Evolutionary conservation across 2,113 vertebrate genomes (phyloP).

Genomic region (Desmodus rotundus): DNA sequence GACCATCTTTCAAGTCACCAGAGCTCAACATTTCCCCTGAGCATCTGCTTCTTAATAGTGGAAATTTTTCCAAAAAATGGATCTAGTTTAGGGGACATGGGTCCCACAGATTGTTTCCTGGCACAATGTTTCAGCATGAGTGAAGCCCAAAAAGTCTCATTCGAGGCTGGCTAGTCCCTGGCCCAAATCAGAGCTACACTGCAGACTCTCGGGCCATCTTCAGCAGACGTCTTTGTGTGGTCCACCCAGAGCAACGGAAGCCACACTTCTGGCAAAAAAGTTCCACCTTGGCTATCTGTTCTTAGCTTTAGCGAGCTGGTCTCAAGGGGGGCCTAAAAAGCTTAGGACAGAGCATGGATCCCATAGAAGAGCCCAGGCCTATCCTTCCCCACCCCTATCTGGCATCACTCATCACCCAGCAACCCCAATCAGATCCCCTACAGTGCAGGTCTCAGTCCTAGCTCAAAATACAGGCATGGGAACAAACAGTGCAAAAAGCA

Average conservation of each 20-base stretch:
- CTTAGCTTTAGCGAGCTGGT: not conserved
- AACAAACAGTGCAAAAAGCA: slow-evolving; percentile 62
- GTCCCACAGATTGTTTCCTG: not conserved
- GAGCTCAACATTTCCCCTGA: not conserved
- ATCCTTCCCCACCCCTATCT: not conserved
- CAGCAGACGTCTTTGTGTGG: not conserved
- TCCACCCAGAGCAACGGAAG: not conserved
- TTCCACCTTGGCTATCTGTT: not conserved
- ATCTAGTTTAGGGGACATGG: not conserved
- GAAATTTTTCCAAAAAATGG: not conserved
- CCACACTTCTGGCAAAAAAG: not conserved
- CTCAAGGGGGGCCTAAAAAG: not conserved
- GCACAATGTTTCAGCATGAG: not conserved
- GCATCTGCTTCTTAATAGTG: not conserved
- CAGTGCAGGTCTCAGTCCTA: not conserved
- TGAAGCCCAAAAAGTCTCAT: not conserved
- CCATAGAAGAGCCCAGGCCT: not conserved
- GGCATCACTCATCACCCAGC: not conserved
- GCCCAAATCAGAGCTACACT: not conserved
- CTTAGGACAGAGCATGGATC: not conserved
- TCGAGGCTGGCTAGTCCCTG: not conserved
- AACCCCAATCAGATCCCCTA: not conserved
- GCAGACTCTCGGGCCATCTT: not conserved
- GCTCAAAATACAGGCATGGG: not conserved
- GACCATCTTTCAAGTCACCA: not conserved